Evolutionary conservation across 2,797 vertebrate species (phyloP), one percentile per base, ranked within the genome.

Genomic region (Merluccius polli): DNA sequence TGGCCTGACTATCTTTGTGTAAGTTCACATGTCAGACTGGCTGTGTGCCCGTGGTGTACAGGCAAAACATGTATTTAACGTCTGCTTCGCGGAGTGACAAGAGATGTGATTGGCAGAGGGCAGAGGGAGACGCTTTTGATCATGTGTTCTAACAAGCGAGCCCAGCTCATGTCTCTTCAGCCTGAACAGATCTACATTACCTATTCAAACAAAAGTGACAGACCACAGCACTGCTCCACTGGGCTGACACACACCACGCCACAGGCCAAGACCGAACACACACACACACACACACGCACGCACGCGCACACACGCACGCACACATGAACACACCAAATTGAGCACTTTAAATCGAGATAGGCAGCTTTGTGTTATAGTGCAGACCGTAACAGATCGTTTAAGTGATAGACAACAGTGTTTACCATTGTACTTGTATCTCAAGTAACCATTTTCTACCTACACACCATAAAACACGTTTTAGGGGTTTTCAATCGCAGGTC

Each of bases 171-270:
- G 52, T 27, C 52, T 27, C 52, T 27, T 63, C 52, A 63, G 52
- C 52, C 52, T 63, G 52, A 63, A 63, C 52, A 86, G 94, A 95
- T 95, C 95, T 93, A 90, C 95, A 96, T 97, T 96, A 97, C 95
- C 95, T 95, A 96, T 97, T 97, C 95, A 97, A 95, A 98, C 94
- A 96, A 94, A 96, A 96, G 95, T 95, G 96, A 96, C 95, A 96
- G 95, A 95, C 94, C 95, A 95, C 94, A 94, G 94, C 93, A 87
- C 92, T 83, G 94, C 95, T 94, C 95, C 93, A 94, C 92, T 92
- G 95, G 94, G 94, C 93, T 92, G 91, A 90, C 93, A 85, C 52
- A 63, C 52, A 63, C 52, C 52, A 63, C 21, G 75, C 94, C 94
- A 94, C 94, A 92, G 95, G 95, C 94, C 94, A 92, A 91, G 91